These are phyloP conservation scores for Pseudococcus viburni DNA, from an alignment of 2,888 invertebrate genomes.

Conservation along the genomic window DNA sequence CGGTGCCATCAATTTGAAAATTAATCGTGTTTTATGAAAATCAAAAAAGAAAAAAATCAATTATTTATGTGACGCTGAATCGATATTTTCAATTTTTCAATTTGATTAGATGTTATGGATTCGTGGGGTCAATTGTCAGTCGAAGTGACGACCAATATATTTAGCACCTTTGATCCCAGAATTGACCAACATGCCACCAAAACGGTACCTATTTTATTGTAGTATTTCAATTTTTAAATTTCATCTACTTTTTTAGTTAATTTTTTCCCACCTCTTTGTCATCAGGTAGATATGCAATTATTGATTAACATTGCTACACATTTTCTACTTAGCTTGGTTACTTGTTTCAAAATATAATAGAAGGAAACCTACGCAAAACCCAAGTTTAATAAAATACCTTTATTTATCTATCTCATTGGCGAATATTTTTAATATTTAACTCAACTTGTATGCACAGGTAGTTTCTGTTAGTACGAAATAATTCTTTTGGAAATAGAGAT, in stretches of 20 bases:
- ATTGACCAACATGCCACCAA: constrained; percentile 72
- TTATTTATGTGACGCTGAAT: background rate
- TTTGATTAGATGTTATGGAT: constrained; percentile 74
- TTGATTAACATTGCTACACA: too few species aligned
- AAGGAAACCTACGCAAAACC: too few species aligned
- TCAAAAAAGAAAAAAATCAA: background rate
- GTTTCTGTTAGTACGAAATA: too few species aligned
- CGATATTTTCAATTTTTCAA: background rate
- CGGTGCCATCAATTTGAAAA: background rate
- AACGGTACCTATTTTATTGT: constrained; percentile 69
- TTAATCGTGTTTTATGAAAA: background rate
- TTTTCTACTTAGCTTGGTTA: too few species aligned
- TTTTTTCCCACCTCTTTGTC: background rate
- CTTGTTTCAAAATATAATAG: too few species aligned
- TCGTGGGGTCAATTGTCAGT: constrained; percentile 81
- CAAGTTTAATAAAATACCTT: too few species aligned
- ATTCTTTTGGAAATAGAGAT: too few species aligned
- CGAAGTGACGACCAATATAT: constrained; percentile 74
- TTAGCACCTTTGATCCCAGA: constrained; percentile 77
- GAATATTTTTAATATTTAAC: too few species aligned
- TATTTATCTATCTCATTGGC: too few species aligned
- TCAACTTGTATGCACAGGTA: too few species aligned
- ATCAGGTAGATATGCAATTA: too few species aligned
- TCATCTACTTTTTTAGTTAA: background rate
- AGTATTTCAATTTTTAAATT: background rate